Base-by-base conservation (phyloP, 2,888 invertebrate species). In the Pachymerium ferrugineum region DNA sequence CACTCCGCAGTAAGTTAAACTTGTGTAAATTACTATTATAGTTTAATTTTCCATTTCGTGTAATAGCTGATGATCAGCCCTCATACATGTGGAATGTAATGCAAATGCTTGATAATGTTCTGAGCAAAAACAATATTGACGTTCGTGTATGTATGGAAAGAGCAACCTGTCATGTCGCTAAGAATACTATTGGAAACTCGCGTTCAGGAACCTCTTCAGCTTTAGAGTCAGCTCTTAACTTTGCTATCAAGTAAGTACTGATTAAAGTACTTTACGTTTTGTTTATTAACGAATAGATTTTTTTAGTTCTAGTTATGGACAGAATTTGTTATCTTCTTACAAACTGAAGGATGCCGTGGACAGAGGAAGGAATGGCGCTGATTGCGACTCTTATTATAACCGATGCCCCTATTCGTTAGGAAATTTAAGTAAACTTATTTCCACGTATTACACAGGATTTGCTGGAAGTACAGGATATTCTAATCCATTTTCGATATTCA, bases 91-190 rank as follows among this genome's bases (percentile, higher is more conserved):
- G 72, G 72, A 14, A 10, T n/a, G 25, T 72, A 6, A 38, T 72
- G 72, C 14, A 25, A 8, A 47, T 38, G 10, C 28, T 72, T 5
- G 72, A 72, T 42, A 42, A 28, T 10, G 19, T 19, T 10, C 28
- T 72, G 14, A n/a, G 38, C 72, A 38, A 25, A 22, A 72, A 72
- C 28, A 72, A 72, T 22, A 72, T 72, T 16, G 72, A 72, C 19
- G 47, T 72, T n/a, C 72, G 72, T 10, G 72, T 42, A 8, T 72
- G 72, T 72, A 16, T 72, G 42, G 72, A 72, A 25, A n/a, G 72
- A 47, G 38, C 72, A 22, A 38, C 72, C 6, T 72, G 72, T 25
- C 38, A 72, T 25, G 72, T 72, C 8, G 72, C 72, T 16, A 72
- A 72, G 22, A 72, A 72, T 16, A 12, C 72, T 14, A 12, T 25